phyloP scores from a whole-genome alignment of 2,113 vertebrate species.

The Apeltes quadracus region DNA sequence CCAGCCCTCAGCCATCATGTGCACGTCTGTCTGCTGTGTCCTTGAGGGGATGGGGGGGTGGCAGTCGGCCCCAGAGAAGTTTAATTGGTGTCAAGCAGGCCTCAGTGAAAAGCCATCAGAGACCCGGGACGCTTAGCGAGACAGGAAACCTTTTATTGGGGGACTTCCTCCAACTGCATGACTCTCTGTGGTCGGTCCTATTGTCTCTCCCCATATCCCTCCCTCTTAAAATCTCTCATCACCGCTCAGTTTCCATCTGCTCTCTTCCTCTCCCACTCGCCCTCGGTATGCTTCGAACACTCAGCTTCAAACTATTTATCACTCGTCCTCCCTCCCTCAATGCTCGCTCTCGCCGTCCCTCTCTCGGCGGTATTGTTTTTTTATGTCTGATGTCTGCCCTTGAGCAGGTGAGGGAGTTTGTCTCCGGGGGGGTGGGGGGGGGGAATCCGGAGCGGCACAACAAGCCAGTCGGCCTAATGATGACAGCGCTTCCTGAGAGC shows the following conservation, averaged over 20 bases:
- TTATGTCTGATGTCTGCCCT: slow-evolving; percentile 81
- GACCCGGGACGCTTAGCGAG: slow-evolving; percentile 76
- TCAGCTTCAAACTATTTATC: slow-evolving; percentile 41
- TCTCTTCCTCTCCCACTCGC: slow-evolving; percentile 64
- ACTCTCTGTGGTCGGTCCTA: slow-evolving; percentile 58
- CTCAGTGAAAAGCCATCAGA: slow-evolving; percentile 77
- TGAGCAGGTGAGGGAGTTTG: slow-evolving; percentile 69
- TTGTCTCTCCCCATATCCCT: slow-evolving; percentile 65
- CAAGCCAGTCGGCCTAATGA: slow-evolving; percentile 64
- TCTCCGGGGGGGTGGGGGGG: slow-evolving; percentile 44
- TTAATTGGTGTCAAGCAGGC: slow-evolving; percentile 86
- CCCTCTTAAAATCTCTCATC: slow-evolving; percentile 69
- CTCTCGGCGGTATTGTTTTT: slow-evolving; percentile 72
- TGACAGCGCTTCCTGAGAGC: slow-evolving; percentile 75
- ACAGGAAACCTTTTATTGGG: slow-evolving; percentile 87
- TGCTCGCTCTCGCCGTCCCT: slow-evolving; percentile 19
- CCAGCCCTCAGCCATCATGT: slow-evolving; percentile 47
- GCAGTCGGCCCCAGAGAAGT: slow-evolving; percentile 57
- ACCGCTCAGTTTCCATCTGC: slow-evolving; percentile 57
- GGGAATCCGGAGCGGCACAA: slow-evolving; percentile 67
- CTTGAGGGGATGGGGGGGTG: slow-evolving; percentile 28
- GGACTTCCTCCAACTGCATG: slow-evolving; percentile 73
- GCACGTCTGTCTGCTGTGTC: slow-evolving; percentile 56
- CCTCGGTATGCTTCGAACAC: slow-evolving; percentile 54
- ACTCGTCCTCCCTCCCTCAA: slow-evolving; percentile 30